Base-by-base conservation (phyloP, 2,797 vertebrate genomes). In the Micrastur ruficollis region DNA sequence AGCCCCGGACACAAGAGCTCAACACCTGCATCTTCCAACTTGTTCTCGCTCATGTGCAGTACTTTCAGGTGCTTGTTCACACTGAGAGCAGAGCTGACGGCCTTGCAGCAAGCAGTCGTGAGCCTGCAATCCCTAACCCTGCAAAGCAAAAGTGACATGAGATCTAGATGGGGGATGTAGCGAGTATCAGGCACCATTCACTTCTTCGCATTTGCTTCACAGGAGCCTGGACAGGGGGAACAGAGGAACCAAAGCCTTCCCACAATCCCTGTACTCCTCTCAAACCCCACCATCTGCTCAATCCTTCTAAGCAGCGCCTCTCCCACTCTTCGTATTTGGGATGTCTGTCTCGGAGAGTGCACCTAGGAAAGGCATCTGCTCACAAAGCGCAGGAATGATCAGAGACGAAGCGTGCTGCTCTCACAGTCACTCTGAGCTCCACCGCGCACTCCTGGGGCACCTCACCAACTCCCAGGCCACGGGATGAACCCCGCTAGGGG, bases 81-180 rank as follows among this genome's bases (percentile, higher is more conserved):
- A 12, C 96, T 97, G 95, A 99, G 94, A 65, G 97, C 95, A 1
- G 97, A 84, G 62, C 92, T 88, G 82, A 99, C 78, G 10, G 97
- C 96, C 29, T 98, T 98, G 96, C 98, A 98, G 93, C 98, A 98
- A 7, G 90, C 97, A 4, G 95, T 90, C 0, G 98, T 98, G 96
- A 99, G 92, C 22, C 58, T 34, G 4, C 99, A 99, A 14, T 66
- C 92, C 85, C 74, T 95, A 23, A 99, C 47, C 97, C 99, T 99
- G 97, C 25, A 46, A 86, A 52, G 68, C 42, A 97, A 81, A 91
- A 78, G 73, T 8, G 34, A 50, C 15, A 15, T 8, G 32, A 91
- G 36, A 34, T 53, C 44, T 38, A 25, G 8, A 11, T 15, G 21
- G 11, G 22, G 27, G 32, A 72, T 14, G 23, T 23, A n/a, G 23